Base-by-base conservation (phyloP, 2,113 vertebrate species). In the Gorsachius goisagi region DNA sequence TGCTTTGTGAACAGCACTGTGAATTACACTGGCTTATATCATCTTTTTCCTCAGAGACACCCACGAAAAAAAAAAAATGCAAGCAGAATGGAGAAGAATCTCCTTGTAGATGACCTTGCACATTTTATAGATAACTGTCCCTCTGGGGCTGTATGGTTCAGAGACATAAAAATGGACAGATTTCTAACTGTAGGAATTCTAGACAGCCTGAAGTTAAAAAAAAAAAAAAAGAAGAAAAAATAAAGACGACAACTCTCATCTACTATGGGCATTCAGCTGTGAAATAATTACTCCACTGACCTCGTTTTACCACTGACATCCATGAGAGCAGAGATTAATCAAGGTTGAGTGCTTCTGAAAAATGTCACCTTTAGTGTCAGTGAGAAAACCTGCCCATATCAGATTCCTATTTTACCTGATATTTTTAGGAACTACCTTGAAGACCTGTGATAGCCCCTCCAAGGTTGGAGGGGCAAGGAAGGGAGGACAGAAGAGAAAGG, bases 211-310 rank as follows among this genome's bases (percentile, higher is more conserved):
- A 78, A 85, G 32, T 58, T 44, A 15, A 53, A 37, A 71, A 69
- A 35, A 68, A 64, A 5, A 39, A 39, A 39, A 39, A 44, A 44
- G 52, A 47, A n/a, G 6, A 24, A 9, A 33, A 15, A 1, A 39
- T 55, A 24, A 45, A 39, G 3, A 53, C 0, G 5, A 27, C 39
- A 78, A 19, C 5, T 76, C 45, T 89, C 49, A 93, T 83, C n/a
- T 79, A 73, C 45, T 85, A 8, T n/a, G 45, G 37, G 66, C 81
- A 73, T 85, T 93, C 90, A 90, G 14, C 81, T 95, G 82, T 96
- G 81, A 89, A 89, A 87, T 96, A 95, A 97, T 96, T 96, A 95
- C 91, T 91, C 88, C 50, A 95, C 78, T 95, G 88, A 91, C 91
- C 90, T 95, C 28, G 1, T 91, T 96, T 96, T 88, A 79, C 62